Conservation (phyloP, 2,113 vertebrate species). For the Mustela nigripes region DNA sequence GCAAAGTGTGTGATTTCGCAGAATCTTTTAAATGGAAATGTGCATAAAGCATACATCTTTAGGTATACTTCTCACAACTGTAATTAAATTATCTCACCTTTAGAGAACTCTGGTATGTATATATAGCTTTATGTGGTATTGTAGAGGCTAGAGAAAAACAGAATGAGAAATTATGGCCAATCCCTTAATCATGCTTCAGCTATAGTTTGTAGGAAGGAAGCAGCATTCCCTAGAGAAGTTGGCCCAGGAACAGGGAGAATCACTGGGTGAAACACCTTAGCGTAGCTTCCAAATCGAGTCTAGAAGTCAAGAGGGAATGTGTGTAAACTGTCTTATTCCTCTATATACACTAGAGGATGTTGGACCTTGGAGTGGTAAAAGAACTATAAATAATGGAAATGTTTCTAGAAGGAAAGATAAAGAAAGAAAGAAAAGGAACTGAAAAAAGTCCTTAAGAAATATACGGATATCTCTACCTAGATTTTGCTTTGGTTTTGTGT, state of each 20-base stretch:
- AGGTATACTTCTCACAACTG: not conserved
- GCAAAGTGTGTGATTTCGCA: not conserved
- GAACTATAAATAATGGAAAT: not conserved
- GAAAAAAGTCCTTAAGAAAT: not conserved
- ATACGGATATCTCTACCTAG: not conserved
- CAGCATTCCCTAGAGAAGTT: not conserved
- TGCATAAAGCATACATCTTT: not conserved
- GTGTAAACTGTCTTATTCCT: not conserved
- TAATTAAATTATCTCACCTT: not conserved
- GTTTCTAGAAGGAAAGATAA: not conserved
- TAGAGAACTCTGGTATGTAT: not conserved
- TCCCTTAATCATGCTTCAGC: not conserved
- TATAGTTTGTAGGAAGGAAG: not conserved
- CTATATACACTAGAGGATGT: not conserved
- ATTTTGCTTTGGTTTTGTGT: not conserved
- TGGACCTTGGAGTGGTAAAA: not conserved
- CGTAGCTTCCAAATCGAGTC: not conserved
- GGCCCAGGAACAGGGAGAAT: not conserved
- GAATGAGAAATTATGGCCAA: not conserved
- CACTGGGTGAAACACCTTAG: no score
- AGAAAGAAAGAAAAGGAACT: not conserved
- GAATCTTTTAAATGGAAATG: conserved; percentile 14
- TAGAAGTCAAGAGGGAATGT: not conserved
- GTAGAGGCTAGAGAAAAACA: not conserved
- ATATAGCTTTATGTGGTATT: not conserved